These are phyloP conservation scores for Emydocephalus ijimae DNA, from an alignment of 2,113 vertebrate species.

Conservation along the genomic window DNA sequence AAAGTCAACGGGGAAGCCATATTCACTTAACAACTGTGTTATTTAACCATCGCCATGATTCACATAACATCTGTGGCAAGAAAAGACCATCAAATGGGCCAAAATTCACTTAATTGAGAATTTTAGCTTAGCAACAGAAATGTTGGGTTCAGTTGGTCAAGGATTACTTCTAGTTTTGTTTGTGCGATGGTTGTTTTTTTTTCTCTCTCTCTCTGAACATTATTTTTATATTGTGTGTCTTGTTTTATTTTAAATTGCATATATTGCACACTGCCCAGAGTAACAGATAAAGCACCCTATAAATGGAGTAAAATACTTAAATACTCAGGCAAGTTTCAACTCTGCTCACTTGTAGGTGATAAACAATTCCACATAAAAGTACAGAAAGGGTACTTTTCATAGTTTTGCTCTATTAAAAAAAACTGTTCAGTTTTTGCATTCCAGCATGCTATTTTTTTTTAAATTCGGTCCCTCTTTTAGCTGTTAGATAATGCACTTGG, in stretches of 20 bases:
- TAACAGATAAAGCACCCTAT: not conserved
- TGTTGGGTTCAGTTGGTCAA: not conserved
- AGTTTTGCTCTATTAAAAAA: slow-evolving; percentile 11
- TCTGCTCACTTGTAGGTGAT: slow-evolving; percentile 5
- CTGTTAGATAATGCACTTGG: not conserved
- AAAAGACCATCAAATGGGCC: not conserved
- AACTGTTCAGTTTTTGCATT: slow-evolving; percentile 25
- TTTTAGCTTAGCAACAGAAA: not conserved
- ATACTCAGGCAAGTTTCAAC: slow-evolving; percentile 7
- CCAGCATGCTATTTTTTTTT: not conserved
- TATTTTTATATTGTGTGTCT: not conserved
- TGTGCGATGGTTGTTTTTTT: rapidly evolving
- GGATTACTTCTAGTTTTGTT: not conserved
- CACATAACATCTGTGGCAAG: not conserved
- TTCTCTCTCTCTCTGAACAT: not conserved
- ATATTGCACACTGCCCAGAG: not conserved
- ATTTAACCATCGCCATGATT: not conserved
- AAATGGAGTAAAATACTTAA: not conserved
- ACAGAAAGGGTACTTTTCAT: slow-evolving; percentile 21
- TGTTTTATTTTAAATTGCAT: not conserved
- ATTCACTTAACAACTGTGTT: not conserved
- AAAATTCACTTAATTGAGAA: not conserved
- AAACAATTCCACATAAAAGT: slow-evolving; percentile 29
- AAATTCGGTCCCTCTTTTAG: slow-evolving; percentile 1
- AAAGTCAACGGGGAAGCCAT: not conserved